Evolutionary conservation across 2,888 invertebrate species (phyloP).

Genomic region (Tipula lateralis): DNA sequence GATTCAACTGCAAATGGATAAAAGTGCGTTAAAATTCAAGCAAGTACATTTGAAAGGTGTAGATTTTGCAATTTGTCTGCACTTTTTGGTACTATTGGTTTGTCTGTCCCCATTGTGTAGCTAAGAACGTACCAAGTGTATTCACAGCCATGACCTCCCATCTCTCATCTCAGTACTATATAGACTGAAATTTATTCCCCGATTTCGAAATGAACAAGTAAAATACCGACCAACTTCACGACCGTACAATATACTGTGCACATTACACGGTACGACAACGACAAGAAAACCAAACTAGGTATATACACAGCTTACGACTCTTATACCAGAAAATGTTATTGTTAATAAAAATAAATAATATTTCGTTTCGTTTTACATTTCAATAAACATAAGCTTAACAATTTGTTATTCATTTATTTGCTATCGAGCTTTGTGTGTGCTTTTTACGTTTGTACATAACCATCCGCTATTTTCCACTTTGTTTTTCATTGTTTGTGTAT

Average conservation of each 20-base stretch:
- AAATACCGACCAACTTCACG: too few species aligned
- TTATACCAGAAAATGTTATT: background rate
- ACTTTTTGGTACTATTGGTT: too few species aligned
- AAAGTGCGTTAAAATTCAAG: too few species aligned
- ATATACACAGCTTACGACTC: background rate
- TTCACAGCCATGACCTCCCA: too few species aligned
- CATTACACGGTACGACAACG: background rate
- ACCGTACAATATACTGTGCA: background rate
- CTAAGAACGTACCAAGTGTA: too few species aligned
- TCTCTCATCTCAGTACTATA: too few species aligned
- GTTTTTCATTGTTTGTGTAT: background rate
- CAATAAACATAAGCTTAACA: constrained; percentile 19
- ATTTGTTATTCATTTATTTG: background rate
- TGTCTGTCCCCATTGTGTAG: too few species aligned
- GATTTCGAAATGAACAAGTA: too few species aligned
- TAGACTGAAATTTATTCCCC: too few species aligned
- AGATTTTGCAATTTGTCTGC: too few species aligned
- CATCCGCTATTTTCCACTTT: background rate
- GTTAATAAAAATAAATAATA: background rate
- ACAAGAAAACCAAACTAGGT: background rate
- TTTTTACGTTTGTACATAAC: background rate
- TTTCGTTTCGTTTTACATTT: background rate
- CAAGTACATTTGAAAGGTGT: too few species aligned
- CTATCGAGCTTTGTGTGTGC: background rate
- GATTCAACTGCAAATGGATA: too few species aligned